Conservation (phyloP, 2,113 vertebrate genomes). For the Pitta sordida region DNA sequence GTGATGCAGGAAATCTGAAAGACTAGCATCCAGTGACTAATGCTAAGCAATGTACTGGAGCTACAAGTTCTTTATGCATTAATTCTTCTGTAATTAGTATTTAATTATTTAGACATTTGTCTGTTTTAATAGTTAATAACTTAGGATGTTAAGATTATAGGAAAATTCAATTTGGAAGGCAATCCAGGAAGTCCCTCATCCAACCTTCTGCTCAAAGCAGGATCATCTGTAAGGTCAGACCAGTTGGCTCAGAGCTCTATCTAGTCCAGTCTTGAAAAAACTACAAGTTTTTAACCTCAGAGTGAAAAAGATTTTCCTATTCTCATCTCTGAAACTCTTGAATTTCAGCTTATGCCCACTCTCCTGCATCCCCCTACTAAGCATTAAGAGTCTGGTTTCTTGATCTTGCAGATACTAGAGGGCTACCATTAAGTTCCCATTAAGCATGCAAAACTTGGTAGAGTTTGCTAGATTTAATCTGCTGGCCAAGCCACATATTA, state of each 20-base stretch:
- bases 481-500: background rate
- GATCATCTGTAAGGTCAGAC: background rate
- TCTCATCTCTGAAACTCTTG: background rate
- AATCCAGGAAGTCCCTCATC: background rate
- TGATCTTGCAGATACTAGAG: background rate
- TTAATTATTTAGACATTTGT: background rate
- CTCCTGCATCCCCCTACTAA: background rate
- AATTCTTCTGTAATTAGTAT: background rate
- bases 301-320: background rate
- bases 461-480: background rate
- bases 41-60: background rate
- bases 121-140: background rate
- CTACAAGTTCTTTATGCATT: background rate
- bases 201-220: background rate
- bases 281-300: background rate
- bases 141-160: background rate
- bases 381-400: background rate
- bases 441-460: background rate
- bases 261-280: background rate
- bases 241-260: background rate
- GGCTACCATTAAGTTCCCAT: background rate
- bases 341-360: accelerated
- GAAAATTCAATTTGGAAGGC: background rate
- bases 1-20: background rate
- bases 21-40: background rate